Conservation (phyloP, 2,888 invertebrate species). For the Stenchaetothrips biformis region DNA sequence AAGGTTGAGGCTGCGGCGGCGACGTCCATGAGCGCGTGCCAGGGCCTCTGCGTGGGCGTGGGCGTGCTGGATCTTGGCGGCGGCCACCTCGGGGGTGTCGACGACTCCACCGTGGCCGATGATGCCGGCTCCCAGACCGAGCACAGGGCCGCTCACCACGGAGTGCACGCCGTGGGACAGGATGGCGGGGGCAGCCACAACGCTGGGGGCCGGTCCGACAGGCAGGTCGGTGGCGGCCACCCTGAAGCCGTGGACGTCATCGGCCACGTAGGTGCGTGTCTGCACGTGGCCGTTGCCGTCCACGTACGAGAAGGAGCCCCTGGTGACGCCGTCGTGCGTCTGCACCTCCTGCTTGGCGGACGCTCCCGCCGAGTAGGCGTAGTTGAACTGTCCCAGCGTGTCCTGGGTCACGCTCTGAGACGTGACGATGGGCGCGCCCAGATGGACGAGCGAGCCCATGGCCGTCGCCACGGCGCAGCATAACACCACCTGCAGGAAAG, state of each 20-base stretch:
- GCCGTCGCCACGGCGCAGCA: not conserved
- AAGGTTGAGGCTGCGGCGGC: not conserved
- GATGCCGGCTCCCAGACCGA: slow-evolving; percentile 41
- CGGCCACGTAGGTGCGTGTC: slow-evolving; percentile 60
- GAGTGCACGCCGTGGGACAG: slow-evolving; percentile 45
- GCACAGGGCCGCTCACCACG: slow-evolving; percentile 45
- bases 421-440: not conserved
- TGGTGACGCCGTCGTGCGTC: slow-evolving; percentile 45
- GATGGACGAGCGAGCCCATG: not conserved
- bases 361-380: no score
- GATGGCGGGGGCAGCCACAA: slow-evolving; percentile 47
- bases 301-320: slow-evolving; percentile 59
- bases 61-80: slow-evolving; percentile 37
- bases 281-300: slow-evolving; percentile 61
- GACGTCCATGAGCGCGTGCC: no score
- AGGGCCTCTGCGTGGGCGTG: no score
- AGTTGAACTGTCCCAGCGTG: no score
- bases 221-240: slow-evolving; percentile 62
- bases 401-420: no score
- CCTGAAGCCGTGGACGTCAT: slow-evolving; percentile 59
- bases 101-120: slow-evolving; percentile 38
- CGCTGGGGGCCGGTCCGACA: slow-evolving; percentile 32
- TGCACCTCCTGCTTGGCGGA: slow-evolving; percentile 41
- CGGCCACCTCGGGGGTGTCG: slow-evolving; percentile 37
- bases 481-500: not conserved